Conservation (phyloP, 92 coral and sea anemone genomes). For the Umimayanthus kanabou region DNA sequence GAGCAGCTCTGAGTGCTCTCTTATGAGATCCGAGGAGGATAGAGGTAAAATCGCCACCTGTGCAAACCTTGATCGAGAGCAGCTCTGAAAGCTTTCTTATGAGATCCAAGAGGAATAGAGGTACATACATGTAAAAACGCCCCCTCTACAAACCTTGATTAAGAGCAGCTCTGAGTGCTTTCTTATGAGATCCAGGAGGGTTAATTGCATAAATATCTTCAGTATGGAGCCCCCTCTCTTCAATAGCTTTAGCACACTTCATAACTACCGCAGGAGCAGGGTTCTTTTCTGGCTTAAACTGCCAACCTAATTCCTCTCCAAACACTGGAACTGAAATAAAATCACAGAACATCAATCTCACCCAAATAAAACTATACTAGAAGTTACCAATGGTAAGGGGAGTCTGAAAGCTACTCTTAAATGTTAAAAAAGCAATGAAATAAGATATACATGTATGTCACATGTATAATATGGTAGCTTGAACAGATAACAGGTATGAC, state of each 20-base stretch:
- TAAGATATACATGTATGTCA: too few relatives aligned
- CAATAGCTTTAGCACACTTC: conserved; percentile 89
- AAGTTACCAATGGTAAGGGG: too few relatives aligned
- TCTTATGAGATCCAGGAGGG: conserved; percentile 77
- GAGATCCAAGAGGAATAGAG: neutral
- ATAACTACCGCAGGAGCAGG: conserved; percentile 83
- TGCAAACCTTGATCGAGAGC: conserved; percentile 33
- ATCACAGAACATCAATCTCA: neutral
- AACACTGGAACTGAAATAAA: conserved; percentile 63
- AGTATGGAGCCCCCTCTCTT: conserved; percentile 58
- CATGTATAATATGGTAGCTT: too few relatives aligned
- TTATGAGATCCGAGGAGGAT: too few relatives aligned
- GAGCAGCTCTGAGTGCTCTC: too few relatives aligned
- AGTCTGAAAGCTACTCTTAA: too few relatives aligned
- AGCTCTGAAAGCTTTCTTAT: neutral
- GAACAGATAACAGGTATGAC: too few relatives aligned
- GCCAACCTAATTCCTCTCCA: conserved; percentile 75
- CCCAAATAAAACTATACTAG: too few relatives aligned
- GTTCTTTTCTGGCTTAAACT: conserved; percentile 56
- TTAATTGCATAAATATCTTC: conserved; percentile 67
- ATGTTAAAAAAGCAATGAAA: too few relatives aligned
- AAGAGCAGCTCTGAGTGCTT: conserved; percentile 79
- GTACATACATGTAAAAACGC: neutral
- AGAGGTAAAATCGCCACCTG: too few relatives aligned
- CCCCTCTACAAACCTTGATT: conserved; percentile 69